These are phyloP conservation scores for Clivina fossor DNA, from an alignment of 2,888 invertebrate genomes.

Conservation along the genomic window DNA sequence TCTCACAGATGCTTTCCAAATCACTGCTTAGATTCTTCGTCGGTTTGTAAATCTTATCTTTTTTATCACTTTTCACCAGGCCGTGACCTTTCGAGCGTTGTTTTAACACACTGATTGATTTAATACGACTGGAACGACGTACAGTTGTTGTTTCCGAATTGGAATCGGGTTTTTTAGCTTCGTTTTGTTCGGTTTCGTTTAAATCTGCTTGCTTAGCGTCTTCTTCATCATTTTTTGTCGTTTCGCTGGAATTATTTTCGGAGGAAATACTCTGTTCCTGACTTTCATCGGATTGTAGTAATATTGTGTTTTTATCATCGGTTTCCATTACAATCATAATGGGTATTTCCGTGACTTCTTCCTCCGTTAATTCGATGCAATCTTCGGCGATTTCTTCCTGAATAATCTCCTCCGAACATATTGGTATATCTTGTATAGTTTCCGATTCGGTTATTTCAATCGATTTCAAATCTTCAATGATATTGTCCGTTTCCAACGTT, in stretches of 20 bases:
- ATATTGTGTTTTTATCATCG: not conserved
- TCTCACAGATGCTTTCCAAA: constrained; percentile 53
- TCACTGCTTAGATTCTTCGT: constrained; percentile 55
- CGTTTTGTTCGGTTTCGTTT: constrained; percentile 9
- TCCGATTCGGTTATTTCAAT: constrained; percentile 24
- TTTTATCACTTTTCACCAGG: constrained; percentile 55
- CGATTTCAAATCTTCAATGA: constrained; percentile 27
- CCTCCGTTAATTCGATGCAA: constrained; percentile 18
- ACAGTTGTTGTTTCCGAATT: constrained; percentile 49
- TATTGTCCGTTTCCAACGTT: constrained; percentile 25
- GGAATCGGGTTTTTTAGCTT: constrained; percentile 11
- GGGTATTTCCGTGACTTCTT: constrained; percentile 15
- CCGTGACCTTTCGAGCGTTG: constrained; percentile 68
- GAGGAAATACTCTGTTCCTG: constrained; percentile 12
- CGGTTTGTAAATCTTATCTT: constrained; percentile 32
- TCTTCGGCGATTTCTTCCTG: constrained; percentile 32
- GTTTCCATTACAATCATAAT: not conserved
- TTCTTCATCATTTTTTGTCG: constrained; percentile 35
- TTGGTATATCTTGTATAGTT: constrained; percentile 25
- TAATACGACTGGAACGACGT: constrained; percentile 73
- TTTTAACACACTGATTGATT: constrained; percentile 70
- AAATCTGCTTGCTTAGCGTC: constrained; percentile 31
- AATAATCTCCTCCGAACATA: constrained; percentile 22
- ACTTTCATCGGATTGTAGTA: constrained; percentile 25
- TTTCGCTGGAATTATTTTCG: constrained; percentile 13